Percentiles rank a stretch among this genome's conserved stretches.
phyloP scores from a whole-genome alignment of 2,888 invertebrate genomes.

The Mantis religiosa region DNA sequence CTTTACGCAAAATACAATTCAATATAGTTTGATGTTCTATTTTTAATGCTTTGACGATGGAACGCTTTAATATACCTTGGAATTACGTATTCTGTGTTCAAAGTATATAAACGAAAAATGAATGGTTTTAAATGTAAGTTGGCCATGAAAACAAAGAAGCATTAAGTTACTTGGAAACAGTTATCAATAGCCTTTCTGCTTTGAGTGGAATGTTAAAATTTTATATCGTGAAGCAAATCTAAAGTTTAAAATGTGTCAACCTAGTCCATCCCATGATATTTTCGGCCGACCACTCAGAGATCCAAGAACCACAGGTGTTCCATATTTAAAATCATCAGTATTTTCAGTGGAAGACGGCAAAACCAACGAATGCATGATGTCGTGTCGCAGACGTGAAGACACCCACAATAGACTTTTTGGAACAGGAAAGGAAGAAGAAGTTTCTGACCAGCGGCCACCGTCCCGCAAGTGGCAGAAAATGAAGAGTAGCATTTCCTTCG shows the following conservation, averaged over 20 bases:
- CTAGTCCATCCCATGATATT: neutral
- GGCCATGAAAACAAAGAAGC: neutral
- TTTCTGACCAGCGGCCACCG: neutral
- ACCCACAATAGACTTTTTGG: neutral
- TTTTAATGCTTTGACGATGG: too few species aligned
- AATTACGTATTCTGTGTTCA: too few species aligned
- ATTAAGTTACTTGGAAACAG: neutral
- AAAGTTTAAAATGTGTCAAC: neutral
- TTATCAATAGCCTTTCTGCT: neutral
- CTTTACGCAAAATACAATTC: too few species aligned
- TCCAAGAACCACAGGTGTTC: neutral
- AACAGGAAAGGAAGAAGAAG: neutral
- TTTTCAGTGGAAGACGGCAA: neutral
- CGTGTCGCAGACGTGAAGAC: neutral
- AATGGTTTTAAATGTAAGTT: neutral
- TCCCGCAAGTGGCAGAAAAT: neutral
- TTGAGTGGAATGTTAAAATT: neutral
- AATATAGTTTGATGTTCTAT: too few species aligned
- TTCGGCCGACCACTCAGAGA: neutral
- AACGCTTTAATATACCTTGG: too few species aligned
- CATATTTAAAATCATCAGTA: neutral
- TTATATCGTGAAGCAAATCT: neutral
- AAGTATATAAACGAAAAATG: too few species aligned
- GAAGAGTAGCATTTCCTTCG: neutral
- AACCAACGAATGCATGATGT: neutral